Evolutionary conservation across 2,113 vertebrate species (phyloP).

Genomic region (Hirundichthys speculiger): DNA sequence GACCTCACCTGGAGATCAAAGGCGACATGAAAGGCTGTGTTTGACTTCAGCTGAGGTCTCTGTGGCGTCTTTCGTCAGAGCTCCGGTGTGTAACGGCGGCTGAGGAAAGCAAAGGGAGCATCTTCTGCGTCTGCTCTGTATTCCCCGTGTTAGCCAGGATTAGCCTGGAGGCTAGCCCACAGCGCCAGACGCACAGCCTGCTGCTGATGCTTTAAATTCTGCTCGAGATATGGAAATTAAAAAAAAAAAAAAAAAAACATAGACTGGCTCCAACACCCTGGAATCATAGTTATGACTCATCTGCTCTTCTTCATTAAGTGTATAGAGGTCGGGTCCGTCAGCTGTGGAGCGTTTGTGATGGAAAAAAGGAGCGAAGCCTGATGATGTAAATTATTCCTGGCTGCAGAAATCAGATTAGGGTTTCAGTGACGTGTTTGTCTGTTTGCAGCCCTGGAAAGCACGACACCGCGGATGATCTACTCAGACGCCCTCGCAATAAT

Average conservation of each 20-base stretch:
- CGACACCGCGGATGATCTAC: conserved; percentile 57
- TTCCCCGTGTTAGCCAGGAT: conserved; percentile 42
- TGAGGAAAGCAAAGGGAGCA: conserved; percentile 22
- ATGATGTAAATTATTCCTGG: conserved; percentile 30
- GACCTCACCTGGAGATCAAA: conserved; percentile 20
- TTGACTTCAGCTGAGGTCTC: conserved; percentile 14
- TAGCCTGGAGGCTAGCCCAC: conserved; percentile 56
- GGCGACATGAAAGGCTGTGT: not conserved
- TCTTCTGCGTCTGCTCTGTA: conserved; percentile 37
- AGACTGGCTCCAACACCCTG: not conserved
- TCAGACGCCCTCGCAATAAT: conserved; percentile 59
- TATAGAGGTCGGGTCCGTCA: not conserved
- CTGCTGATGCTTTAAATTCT: conserved; percentile 14
- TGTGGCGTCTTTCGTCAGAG: conserved; percentile 18
- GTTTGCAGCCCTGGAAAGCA: conserved; percentile 39
- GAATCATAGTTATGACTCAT: conserved; percentile 36
- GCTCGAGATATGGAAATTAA: conserved; percentile 16
- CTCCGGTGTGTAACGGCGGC: conserved; percentile 17
- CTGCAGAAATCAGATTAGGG: conserved; percentile 47
- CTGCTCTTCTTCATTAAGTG: not conserved
- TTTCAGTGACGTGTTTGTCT: conserved; percentile 38
- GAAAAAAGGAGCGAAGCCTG: conserved; percentile 11
- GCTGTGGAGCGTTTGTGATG: not conserved
- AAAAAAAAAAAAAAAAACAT: not conserved
- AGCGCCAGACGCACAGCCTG: conserved; percentile 45